These are phyloP conservation scores for Biston betularia DNA, from an alignment of 2,888 invertebrate genomes.

Conservation along the genomic window DNA sequence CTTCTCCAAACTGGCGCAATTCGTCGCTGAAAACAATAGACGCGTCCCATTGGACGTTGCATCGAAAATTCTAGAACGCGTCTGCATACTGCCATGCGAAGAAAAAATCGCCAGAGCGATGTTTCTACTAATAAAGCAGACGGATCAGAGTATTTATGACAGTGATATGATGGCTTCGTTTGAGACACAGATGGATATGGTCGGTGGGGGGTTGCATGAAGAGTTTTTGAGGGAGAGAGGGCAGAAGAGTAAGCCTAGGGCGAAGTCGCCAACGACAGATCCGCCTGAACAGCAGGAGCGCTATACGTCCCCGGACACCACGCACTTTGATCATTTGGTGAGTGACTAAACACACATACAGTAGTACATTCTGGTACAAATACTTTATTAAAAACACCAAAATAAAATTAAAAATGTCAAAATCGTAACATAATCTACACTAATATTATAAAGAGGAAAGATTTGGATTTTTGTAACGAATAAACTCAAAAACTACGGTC, in stretches of 20 bases:
- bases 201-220: slow-evolving; percentile 47
- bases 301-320: slow-evolving; percentile 70
- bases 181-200: slow-evolving; percentile 55
- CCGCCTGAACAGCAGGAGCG: slow-evolving; percentile 35
- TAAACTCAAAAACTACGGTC: no score
- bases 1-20: slow-evolving; percentile 64
- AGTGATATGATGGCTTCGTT: slow-evolving; percentile 58
- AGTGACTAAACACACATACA: slow-evolving; percentile 51
- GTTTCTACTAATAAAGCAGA: slow-evolving; percentile 60
- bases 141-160: slow-evolving; percentile 58
- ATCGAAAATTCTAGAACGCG: slow-evolving; percentile 64
- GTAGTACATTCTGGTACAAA: no score
- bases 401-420: no score
- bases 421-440: no score
- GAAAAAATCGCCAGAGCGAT: slow-evolving; percentile 56
- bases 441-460: no score
- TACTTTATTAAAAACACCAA: no score
- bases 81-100: slow-evolving; percentile 69
- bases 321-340: slow-evolving; percentile 66
- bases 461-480: no score
- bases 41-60: slow-evolving; percentile 57
- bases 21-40: slow-evolving; percentile 55
- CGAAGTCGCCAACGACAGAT: neutral
- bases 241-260: slow-evolving; percentile 2
- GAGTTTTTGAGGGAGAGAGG: slow-evolving; percentile 47